Evolutionary conservation across 2,113 vertebrate species (phyloP).

Genomic region (Colius striatus): DNA sequence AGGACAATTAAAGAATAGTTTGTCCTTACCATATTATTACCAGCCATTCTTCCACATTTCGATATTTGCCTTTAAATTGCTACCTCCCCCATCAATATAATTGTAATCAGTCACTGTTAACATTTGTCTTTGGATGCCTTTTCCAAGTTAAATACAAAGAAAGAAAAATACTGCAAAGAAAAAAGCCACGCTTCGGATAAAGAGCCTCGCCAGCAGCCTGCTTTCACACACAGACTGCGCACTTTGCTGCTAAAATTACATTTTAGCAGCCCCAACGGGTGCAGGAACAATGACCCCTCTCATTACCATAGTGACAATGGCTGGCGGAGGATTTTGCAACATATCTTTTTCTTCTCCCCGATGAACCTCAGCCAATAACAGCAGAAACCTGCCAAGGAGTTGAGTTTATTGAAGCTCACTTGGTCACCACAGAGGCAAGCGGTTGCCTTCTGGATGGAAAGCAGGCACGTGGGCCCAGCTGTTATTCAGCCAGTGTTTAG

Average conservation of each 20-base stretch:
- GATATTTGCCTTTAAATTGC: conserved; percentile 55
- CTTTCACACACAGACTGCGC: conserved; percentile 47
- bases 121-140: conserved; percentile 60
- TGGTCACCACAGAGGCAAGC: neutral
- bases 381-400: neutral
- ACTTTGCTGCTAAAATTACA: conserved; percentile 67
- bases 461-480: neutral
- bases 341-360: conserved; percentile 22
- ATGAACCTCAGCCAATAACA: conserved; percentile 34
- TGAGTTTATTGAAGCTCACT: neutral
- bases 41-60: conserved; percentile 35
- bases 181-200: conserved; percentile 39
- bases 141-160: conserved; percentile 63
- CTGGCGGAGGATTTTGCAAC: conserved; percentile 32
- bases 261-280: conserved; percentile 41
- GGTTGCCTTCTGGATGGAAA: neutral
- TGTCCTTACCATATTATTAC: conserved; percentile 55
- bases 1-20: conserved; percentile 63
- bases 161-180: conserved; percentile 29
- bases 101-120: conserved; percentile 35
- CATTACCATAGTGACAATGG: conserved; percentile 61
- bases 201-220: conserved; percentile 40
- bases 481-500: neutral
- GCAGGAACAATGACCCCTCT: conserved; percentile 46
- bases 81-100: conserved; percentile 55